Base-by-base conservation (phyloP, 2,888 invertebrate genomes). In the Andrena minutula region DNA sequence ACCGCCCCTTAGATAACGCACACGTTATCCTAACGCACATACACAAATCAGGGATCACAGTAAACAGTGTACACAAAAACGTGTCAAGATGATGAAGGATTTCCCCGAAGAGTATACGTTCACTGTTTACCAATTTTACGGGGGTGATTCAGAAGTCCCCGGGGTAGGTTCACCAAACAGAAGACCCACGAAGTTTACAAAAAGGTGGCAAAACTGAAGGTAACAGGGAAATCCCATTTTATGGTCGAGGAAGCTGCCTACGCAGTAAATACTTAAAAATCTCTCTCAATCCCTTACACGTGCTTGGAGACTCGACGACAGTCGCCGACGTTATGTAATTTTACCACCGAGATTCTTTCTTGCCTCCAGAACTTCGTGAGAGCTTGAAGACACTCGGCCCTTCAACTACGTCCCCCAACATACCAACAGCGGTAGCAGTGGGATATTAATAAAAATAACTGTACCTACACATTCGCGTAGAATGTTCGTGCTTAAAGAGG, bases 391-490 rank as follows among this genome's bases (percentile, higher is more conserved):
- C 58, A 26, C 8, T 8, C 35, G 12, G 0, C 7, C 10, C 49
- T 10, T n/a, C 1, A 30, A 53, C 16, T 53, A 32, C 4, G 65
- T 23, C n/a, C 2, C n/a, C 32, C 16, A 6, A 32, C 23, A 82
- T 82, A 35, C 35, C 10, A 35, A 35, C 75, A 82, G 61, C 79
- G 35, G 10, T 35, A 35, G 35, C 12, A 12, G 35, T 12, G 12
- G 35, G 35, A 79, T 82, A 71, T 65, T 41, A 63, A 75, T 70
- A 51, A 56, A 58, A 60, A 61, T 66, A 53, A 66, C 69, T n/a
- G 65, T 64, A 41, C 16, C 41, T 41, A 53, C 47, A 64, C 68
- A 76, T 79, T 76, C 64, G 76, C 71, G 20, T 47, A 28, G 69
- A 71, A 5, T 6, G 32, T 26, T 20, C 23, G 26, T 8, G 23